Conservation (phyloP, 2,888 invertebrate species). For the Polymixis lichenea region DNA sequence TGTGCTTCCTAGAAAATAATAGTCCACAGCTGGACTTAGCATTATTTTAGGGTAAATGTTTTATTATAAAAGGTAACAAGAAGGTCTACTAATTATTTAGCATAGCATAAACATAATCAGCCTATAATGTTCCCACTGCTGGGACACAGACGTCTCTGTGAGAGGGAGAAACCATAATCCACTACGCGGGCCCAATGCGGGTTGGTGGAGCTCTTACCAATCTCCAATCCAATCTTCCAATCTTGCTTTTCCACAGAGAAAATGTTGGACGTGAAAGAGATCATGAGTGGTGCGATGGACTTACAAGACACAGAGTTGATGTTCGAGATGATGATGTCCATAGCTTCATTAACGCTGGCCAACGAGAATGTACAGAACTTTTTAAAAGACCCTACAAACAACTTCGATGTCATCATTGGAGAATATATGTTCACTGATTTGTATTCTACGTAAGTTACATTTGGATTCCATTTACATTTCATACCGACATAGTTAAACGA, state of each 20-base stretch:
- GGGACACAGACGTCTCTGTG: no score
- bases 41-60: no score
- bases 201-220: no score
- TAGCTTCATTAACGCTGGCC: conserved; percentile 59
- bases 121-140: no score
- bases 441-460: conserved; percentile 70
- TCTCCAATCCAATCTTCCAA: no score
- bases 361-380: conserved; percentile 69
- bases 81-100: no score
- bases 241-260: conserved; percentile 66
- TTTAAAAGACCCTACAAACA: conserved; percentile 68
- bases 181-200: no score
- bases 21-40: no score
- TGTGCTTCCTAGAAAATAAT: no score
- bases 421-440: conserved; percentile 79
- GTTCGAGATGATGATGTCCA: conserved; percentile 43
- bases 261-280: conserved; percentile 61
- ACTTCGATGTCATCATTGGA: conserved; percentile 76
- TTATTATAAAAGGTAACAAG: no score
- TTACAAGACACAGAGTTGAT: conserved; percentile 42
- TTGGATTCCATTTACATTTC: background rate
- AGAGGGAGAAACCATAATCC: no score
- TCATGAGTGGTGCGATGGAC: conserved; percentile 66
- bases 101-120: no score
- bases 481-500: background rate